Conservation (phyloP, 1,140 invertebrate genomes). For the Panonychus citri region DNA sequence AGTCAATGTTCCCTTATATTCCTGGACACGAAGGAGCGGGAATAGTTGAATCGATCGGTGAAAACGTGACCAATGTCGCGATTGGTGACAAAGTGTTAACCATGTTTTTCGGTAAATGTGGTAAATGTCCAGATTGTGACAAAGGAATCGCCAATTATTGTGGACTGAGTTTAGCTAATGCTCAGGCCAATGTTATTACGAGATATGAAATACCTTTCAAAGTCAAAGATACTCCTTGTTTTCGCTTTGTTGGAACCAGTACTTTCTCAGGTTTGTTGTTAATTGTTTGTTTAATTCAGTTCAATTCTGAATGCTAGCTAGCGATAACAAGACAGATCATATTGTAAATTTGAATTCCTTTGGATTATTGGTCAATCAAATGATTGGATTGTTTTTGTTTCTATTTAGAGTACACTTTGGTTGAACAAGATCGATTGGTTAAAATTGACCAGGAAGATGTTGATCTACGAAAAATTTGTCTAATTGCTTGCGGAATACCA, state of each 20-base stretch:
- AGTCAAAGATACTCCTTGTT: conserved; percentile 65
- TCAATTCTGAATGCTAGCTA: conserved; percentile 40
- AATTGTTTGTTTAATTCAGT: too few species aligned
- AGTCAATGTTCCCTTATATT: conserved; percentile 48
- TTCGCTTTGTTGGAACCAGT: conserved; percentile 91
- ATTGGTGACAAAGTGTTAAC: conserved; percentile 85
- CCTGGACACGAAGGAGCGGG: conserved; percentile 84
- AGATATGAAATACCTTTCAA: conserved; percentile 59
- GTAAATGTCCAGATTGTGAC: conserved; percentile 81
- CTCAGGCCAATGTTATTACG: conserved; percentile 52
- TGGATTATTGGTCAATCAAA: too few species aligned
- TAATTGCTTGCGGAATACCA: conserved; percentile 73
- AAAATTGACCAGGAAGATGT: conserved; percentile 26
- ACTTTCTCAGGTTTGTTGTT: conserved; percentile 93
- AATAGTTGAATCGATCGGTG: conserved; percentile 81
- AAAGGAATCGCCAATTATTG: conserved; percentile 89
- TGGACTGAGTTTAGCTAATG: neutral
- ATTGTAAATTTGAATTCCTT: conserved; percentile 15
- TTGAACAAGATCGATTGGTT: too few species aligned
- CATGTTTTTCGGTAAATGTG: conserved; percentile 81
- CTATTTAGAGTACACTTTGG: conserved; percentile 15
- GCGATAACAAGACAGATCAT: too few species aligned
- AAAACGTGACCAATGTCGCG: conserved; percentile 60
- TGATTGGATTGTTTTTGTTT: neutral
- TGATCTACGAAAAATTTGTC: conserved; percentile 66